A percentile compares a stretch with the other conserved stretches of the same genome.
Evolutionary conservation across 2,797 vertebrate genomes (phyloP).

Genomic region (Austrolebias charrua): DNA sequence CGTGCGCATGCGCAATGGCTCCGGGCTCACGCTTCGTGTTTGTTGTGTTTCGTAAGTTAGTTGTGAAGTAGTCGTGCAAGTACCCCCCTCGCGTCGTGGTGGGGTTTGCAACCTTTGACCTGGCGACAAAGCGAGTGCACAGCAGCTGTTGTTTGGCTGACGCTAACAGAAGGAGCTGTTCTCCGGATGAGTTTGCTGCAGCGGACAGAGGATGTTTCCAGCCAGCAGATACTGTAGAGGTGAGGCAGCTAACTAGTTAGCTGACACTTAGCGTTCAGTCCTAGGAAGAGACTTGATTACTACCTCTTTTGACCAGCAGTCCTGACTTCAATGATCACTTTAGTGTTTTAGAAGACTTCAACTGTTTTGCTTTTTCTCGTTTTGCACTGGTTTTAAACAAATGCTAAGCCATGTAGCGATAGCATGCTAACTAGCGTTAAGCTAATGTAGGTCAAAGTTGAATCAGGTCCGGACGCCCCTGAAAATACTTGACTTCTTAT

Average conservation of each 20-base stretch:
- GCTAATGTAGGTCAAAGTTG: slow-evolving; percentile 77
- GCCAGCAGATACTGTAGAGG: slow-evolving; percentile 77
- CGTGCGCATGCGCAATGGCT: slow-evolving; percentile 15
- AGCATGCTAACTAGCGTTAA: slow-evolving; percentile 35
- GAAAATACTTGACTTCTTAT: slow-evolving; percentile 17
- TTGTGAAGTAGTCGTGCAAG: slow-evolving; percentile 25
- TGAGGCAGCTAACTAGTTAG: slow-evolving; percentile 52
- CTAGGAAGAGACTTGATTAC: background rate
- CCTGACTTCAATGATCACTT: background rate
- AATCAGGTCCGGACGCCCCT: slow-evolving; percentile 48
- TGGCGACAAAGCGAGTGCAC: background rate
- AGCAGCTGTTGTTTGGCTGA: background rate
- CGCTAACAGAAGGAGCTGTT: background rate
- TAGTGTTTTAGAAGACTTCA: fast-evolving
- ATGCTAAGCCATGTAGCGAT: background rate
- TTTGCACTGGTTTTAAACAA: background rate
- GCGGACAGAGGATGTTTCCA: slow-evolving; percentile 74
- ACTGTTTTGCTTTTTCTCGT: fast-evolving
- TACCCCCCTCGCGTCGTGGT: slow-evolving; percentile 9
- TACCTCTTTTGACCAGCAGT: background rate
- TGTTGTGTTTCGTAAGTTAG: slow-evolving; percentile 62
- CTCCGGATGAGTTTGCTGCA: slow-evolving; percentile 12
- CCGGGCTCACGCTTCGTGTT: background rate
- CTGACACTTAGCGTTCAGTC: background rate
- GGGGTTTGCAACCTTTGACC: slow-evolving; percentile 5